phyloP scores from a whole-genome alignment of 92 coral and sea anemone genomes.

The Porites divaricata region DNA sequence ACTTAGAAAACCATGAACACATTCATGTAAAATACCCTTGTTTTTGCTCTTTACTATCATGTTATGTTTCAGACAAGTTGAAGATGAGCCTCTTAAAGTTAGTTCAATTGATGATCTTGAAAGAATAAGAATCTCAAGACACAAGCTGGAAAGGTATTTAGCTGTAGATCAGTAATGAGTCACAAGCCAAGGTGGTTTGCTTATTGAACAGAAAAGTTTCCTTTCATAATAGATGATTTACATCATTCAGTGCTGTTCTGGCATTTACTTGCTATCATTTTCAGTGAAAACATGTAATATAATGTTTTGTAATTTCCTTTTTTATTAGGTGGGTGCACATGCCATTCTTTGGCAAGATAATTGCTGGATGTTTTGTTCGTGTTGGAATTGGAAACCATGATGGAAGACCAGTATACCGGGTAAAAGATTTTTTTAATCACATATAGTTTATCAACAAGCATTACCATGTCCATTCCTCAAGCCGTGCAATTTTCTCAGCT shows the following conservation, averaged over 20 bases:
- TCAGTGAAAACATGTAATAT: no score
- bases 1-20: no score
- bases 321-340: constrained; percentile 94
- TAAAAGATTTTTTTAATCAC: constrained; percentile 13
- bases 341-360: constrained; percentile 86
- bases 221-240: no score
- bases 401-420: constrained; percentile 96
- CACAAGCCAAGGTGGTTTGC: not conserved
- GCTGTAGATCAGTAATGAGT: constrained; percentile 28
- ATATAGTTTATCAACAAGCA: no score
- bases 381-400: constrained; percentile 97
- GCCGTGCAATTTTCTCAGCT: no score
- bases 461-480: no score
- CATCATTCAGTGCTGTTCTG: no score
- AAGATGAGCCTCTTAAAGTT: constrained; percentile 69
- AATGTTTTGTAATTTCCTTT: not conserved
- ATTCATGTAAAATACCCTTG: no score
- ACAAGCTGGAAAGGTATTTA: constrained; percentile 97
- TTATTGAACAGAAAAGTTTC: no score
- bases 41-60: no score
- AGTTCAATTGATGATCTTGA: constrained; percentile 83
- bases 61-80: constrained; percentile 40
- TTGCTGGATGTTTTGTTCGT: constrained; percentile 89
- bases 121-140: constrained; percentile 89
- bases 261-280: no score